A percentile compares a stretch with the other conserved stretches of the same genome.
Conservation (phyloP, 2,113 vertebrate species). For the Craseonycteris thonglongyai region DNA sequence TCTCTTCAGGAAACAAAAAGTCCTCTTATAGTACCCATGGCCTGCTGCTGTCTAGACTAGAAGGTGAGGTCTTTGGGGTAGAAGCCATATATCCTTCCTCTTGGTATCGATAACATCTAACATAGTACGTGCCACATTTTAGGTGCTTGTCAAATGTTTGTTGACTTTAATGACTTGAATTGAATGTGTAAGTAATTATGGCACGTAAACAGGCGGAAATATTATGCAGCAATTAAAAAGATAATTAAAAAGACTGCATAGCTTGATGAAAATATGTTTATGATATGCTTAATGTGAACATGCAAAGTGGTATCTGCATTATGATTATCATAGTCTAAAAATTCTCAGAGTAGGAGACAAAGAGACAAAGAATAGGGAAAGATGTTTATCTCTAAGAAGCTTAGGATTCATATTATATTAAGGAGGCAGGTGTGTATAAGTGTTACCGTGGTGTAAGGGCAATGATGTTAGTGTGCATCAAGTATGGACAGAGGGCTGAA, state of each 20-base stretch:
- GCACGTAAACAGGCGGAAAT: conserved; percentile 56
- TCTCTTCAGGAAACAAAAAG: neutral
- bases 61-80: neutral
- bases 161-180: conserved; percentile 61
- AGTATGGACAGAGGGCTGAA: neutral
- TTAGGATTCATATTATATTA: neutral
- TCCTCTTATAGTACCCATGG: neutral
- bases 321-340: conserved; percentile 8
- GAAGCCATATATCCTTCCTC: neutral
- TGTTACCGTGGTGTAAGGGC: neutral
- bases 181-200: conserved; percentile 63
- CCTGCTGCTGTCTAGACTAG: neutral
- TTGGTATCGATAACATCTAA: neutral
- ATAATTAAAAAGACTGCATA: conserved; percentile 54
- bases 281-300: conserved; percentile 48
- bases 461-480: neutral
- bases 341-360: neutral
- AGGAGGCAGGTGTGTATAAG: neutral
- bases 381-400: neutral
- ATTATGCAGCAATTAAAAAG: conserved; percentile 66
- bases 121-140: neutral
- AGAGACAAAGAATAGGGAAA: neutral
- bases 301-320: conserved; percentile 31
- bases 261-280: conserved; percentile 24
- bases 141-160: conserved; percentile 12